Evolutionary conservation across 2,888 invertebrate genomes (phyloP), one percentile per base, ranked within the genome.

Genomic region (Aplocera efformata): DNA sequence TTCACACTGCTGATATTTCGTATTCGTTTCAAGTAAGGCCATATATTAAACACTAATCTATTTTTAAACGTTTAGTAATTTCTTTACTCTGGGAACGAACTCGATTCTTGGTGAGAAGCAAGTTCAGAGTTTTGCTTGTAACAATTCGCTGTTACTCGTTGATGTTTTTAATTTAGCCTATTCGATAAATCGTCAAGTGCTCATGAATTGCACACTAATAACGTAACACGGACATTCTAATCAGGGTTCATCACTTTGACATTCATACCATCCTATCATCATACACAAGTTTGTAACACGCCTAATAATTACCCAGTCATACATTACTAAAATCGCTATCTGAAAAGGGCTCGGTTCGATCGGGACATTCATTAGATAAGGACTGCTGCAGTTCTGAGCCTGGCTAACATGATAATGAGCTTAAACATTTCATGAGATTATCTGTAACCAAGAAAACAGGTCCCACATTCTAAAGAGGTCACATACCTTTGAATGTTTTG

Each of bases 11-110:
- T 79, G 88, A 73, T 85, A 84, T 84, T 85, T 86, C 82, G 83
- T 85, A 82, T 86, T 81, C 85, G 84, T 86, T 79, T 78, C 88
- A 88, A 86, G 88, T 88, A 88, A 88, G 88, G 88, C 86, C 86
- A 84, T 85, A 76, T 83, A 85, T 83, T 86, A 85, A 86, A 88
- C 86, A 86, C 84, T 85, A 85, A 85, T 86, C 88, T 88, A 88
- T 88, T 88, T 88, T 77, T 88, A 88, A 88, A 86, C 86, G 73
- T 85, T 86, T 78, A 84, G 88, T 88, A 88, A 88, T 86, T 85
- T 82, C 83, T 79, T 71, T 84, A 84, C 82, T 79, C 77, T 82
- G 86, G 85, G 84, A 80, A 74, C 83, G 72, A 74, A 79, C 79
- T 78, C 67, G 74, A 79, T 69, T 76, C 72, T 79, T 73, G 86